phyloP scores from a whole-genome alignment of 2,888 invertebrate genomes.

The Heliconius ethilla region DNA sequence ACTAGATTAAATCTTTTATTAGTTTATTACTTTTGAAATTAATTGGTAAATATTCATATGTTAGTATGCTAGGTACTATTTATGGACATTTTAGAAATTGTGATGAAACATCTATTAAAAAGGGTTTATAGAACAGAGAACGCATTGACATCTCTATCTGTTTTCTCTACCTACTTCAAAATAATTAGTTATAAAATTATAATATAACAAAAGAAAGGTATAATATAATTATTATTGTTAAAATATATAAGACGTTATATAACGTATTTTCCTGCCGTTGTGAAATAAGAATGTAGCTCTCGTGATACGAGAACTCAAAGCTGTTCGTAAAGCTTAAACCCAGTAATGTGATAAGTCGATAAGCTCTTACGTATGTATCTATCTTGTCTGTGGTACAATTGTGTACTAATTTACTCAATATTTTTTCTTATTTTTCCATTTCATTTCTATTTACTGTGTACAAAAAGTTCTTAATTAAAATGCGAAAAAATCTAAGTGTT shows the following conservation, averaged over 20 bases:
- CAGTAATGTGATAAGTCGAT: slow-evolving; percentile 57
- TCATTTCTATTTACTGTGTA: no score
- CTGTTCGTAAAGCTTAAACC: slow-evolving; percentile 47
- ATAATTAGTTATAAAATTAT: neutral
- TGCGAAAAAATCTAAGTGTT: no score
- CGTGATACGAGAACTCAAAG: slow-evolving; percentile 53
- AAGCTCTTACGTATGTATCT: slow-evolving; percentile 54
- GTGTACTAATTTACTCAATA: neutral
- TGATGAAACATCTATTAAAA: neutral
- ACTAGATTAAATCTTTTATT: neutral
- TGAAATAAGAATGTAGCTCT: slow-evolving; percentile 31
- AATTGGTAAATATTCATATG: neutral
- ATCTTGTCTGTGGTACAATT: slow-evolving; percentile 42
- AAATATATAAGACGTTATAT: neutral
- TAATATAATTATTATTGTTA: neutral
- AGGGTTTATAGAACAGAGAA: no score
- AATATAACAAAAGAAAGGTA: neutral
- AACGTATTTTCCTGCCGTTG: slow-evolving; percentile 9
- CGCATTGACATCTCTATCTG: neutral
- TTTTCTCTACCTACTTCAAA: neutral
- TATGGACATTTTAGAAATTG: no score
- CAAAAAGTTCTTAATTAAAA: no score
- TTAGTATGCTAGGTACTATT: neutral
- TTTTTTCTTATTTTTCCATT: neutral
- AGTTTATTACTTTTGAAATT: neutral